Conservation (phyloP, 1,140 invertebrate genomes). For the Listronotus oregonensis region DNA sequence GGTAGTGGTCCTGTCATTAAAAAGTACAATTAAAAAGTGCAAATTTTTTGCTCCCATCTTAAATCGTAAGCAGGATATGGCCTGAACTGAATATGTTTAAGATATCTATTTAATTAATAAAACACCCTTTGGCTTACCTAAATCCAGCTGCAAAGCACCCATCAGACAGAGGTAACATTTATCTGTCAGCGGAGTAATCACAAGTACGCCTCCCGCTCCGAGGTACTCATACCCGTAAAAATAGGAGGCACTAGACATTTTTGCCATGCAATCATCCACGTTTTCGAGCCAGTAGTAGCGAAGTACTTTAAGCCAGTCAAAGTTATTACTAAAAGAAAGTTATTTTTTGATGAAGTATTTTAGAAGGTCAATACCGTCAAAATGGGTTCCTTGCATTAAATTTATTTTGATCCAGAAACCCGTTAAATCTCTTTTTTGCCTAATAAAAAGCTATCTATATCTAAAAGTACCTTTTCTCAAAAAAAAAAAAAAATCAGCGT, state of each 20-base stretch:
- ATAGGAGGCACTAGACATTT: constrained; percentile 78
- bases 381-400: not conserved
- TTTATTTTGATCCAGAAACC: not conserved
- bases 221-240: constrained; percentile 93
- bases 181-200: constrained; percentile 85
- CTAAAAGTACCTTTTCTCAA: no score
- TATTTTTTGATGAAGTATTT: no score
- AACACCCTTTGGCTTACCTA: constrained; percentile 58
- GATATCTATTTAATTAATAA: not conserved
- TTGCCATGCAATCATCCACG: constrained; percentile 74
- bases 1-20: no score
- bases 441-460: no score
- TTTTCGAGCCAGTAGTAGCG: constrained; percentile 88
- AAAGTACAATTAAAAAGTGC: no score
- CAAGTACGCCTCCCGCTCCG: constrained; percentile 79
- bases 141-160: constrained; percentile 83
- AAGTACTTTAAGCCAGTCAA: constrained; percentile 89
- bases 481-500: no score
- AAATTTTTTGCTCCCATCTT: no score
- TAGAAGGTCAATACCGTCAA: no score
- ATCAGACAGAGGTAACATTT: constrained; percentile 86
- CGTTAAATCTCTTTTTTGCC: no score
- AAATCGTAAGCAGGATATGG: no score
- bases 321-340: constrained; percentile 65
- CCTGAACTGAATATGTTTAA: not conserved